Evolutionary conservation across 2,797 vertebrate genomes (phyloP).

Genomic region (Hyperoplus immaculatus): DNA sequence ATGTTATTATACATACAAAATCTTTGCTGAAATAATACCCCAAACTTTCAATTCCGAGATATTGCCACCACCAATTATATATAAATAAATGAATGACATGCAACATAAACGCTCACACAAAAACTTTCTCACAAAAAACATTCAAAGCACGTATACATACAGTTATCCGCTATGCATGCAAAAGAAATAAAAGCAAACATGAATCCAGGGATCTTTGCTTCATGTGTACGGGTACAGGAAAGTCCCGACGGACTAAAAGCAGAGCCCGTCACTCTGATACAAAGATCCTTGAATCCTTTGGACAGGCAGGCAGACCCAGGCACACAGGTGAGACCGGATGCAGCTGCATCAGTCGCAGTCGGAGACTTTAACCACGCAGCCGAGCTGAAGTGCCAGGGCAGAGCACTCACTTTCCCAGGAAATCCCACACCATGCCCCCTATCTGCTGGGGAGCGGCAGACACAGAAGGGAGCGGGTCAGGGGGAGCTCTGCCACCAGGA

Average conservation of each 20-base stretch:
- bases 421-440: slow-evolving; percentile 86
- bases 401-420: slow-evolving; percentile 89
- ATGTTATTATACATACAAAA: slow-evolving; percentile 19
- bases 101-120: slow-evolving; percentile 18
- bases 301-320: slow-evolving; percentile 62
- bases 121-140: slow-evolving; percentile 8
- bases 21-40: slow-evolving; percentile 27
- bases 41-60: slow-evolving; percentile 25
- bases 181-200: slow-evolving; percentile 39
- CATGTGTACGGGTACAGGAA: slow-evolving; percentile 18
- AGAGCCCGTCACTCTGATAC: slow-evolving; percentile 47
- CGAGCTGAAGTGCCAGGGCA: slow-evolving; percentile 85
- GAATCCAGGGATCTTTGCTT: slow-evolving; percentile 70
- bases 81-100: slow-evolving; percentile 35
- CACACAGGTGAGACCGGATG: slow-evolving; percentile 66
- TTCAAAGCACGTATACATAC: slow-evolving; percentile 14
- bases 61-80: not conserved
- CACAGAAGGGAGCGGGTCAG: slow-evolving; percentile 86
- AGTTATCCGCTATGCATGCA: slow-evolving; percentile 25
- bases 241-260: slow-evolving; percentile 2
- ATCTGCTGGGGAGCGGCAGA: slow-evolving; percentile 85
- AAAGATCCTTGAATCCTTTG: slow-evolving; percentile 63
- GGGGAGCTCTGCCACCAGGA: slow-evolving; percentile 86
- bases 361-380: slow-evolving; percentile 73
- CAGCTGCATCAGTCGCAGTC: slow-evolving; percentile 67